These are phyloP conservation scores for Mythimna vitellina DNA, from an alignment of 2,888 invertebrate genomes.

Conservation along the genomic window DNA sequence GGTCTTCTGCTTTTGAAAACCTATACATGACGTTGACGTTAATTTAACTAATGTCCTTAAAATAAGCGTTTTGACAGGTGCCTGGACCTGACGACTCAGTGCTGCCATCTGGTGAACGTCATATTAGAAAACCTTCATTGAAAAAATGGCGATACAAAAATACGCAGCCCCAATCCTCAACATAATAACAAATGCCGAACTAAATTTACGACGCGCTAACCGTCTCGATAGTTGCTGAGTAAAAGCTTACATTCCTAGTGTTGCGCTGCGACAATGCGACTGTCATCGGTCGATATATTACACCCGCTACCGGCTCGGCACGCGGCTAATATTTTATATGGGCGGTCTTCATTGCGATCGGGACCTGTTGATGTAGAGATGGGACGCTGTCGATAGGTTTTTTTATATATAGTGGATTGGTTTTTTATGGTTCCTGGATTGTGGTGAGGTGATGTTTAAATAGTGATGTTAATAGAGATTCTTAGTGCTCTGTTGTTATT, in stretches of 20 bases:
- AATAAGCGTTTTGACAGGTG: too few species aligned
- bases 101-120: too few species aligned
- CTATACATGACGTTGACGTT: too few species aligned
- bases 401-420: background rate
- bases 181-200: conserved; percentile 49
- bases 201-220: conserved; percentile 60
- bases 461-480: too few species aligned
- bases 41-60: too few species aligned
- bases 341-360: conserved; percentile 89
- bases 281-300: conserved; percentile 84
- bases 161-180: conserved; percentile 2
- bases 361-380: conserved; percentile 73
- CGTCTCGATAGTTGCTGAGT: conserved; percentile 52
- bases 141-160: conserved; percentile 9
- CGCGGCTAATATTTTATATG: conserved; percentile 88
- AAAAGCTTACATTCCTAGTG: conserved; percentile 70
- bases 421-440: background rate
- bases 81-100: too few species aligned
- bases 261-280: conserved; percentile 78
- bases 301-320: conserved; percentile 83
- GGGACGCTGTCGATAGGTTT: conserved; percentile 58
- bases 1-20: too few species aligned
- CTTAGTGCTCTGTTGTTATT: too few species aligned
- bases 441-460: background rate
- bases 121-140: background rate